phyloP scores from a whole-genome alignment of 1,140 invertebrate genomes.

The Melanaphis sacchari region DNA sequence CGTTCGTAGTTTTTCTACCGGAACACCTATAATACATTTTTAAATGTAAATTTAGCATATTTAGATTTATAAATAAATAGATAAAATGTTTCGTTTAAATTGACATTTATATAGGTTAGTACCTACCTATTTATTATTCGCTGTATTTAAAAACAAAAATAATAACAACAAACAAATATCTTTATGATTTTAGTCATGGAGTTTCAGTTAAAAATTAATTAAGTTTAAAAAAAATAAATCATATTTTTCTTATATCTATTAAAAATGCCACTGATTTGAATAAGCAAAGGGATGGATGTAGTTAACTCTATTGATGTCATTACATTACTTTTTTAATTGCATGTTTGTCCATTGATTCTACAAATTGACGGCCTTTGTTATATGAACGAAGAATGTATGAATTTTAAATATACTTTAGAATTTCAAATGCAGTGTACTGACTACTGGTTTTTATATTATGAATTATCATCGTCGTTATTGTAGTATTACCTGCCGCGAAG shows the following conservation, averaged over 20 bases:
- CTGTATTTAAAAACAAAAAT: too few species aligned
- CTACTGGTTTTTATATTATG: background rate
- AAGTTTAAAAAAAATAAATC: too few species aligned
- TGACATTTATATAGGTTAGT: too few species aligned
- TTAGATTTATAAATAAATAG: too few species aligned
- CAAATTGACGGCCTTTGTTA: background rate
- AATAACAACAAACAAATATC: background rate
- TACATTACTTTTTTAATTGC: too few species aligned
- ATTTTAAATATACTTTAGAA: background rate
- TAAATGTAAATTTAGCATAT: too few species aligned
- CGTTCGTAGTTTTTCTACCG: background rate
- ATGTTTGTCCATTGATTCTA: background rate
- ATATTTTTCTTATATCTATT: background rate
- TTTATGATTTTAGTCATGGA: background rate
- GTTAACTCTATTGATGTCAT: background rate
- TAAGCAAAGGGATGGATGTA: background rate
- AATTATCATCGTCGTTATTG: background rate
- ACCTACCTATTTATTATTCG: too few species aligned
- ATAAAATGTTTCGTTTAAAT: too few species aligned
- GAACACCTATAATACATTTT: constrained; percentile 20
- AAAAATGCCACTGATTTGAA: background rate
- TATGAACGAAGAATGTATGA: background rate
- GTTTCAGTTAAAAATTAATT: background rate
- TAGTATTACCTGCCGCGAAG: constrained; percentile 38
- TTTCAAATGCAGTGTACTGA: background rate